A percentile compares a stretch with the other conserved stretches of the same genome.
These are phyloP conservation scores for Leucopsar rothschildi DNA, from an alignment of 2,113 vertebrate species.

Conservation along the genomic window DNA sequence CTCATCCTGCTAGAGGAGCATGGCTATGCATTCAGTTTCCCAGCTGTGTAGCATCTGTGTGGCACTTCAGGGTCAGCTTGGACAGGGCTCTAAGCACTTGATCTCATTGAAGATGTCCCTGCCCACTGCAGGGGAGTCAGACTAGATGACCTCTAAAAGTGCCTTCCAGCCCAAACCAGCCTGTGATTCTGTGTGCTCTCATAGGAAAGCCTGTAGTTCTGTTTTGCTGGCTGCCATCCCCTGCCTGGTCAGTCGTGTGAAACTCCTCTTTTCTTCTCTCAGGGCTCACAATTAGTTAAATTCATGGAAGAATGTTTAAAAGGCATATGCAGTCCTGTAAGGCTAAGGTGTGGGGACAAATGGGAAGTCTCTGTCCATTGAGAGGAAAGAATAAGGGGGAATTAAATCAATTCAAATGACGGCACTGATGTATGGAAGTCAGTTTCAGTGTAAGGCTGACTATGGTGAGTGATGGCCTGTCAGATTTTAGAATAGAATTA, in stretches of 20 bases:
- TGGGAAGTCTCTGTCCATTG: background rate
- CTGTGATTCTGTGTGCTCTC: background rate
- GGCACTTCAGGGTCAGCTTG: background rate
- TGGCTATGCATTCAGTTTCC: background rate
- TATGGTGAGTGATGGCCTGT: background rate
- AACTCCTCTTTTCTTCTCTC: background rate
- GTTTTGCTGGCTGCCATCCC: background rate
- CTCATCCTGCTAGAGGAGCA: background rate
- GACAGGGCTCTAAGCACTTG: background rate
- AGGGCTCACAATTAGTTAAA: background rate
- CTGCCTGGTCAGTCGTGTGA: background rate
- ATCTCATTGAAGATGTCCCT: background rate
- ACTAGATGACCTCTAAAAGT: background rate
- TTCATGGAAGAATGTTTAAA: background rate
- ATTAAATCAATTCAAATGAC: slow-evolving; percentile 7
- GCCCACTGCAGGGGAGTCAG: background rate
- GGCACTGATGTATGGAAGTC: background rate
- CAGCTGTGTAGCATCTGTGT: background rate
- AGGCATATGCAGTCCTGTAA: background rate
- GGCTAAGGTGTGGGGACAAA: background rate
- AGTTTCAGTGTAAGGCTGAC: background rate
- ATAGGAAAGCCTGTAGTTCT: background rate
- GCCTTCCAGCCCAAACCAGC: background rate
- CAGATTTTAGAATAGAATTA: background rate
- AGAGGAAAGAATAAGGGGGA: background rate